phyloP scores from a whole-genome alignment of 2,797 vertebrate species.

The Tenualosa thibaudeaui region DNA sequence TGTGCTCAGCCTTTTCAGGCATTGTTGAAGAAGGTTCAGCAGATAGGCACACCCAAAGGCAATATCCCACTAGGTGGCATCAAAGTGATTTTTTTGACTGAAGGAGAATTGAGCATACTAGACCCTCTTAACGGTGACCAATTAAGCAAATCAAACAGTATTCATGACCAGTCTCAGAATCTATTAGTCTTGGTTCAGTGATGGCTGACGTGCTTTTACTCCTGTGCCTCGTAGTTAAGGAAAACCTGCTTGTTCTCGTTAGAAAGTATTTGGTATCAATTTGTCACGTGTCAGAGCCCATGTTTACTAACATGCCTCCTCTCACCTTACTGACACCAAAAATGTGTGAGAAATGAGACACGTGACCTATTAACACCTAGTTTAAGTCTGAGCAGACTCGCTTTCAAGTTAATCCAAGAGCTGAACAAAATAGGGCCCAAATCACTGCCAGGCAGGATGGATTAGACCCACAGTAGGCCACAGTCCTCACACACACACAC shows the following conservation, averaged over 20 bases:
- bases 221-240: not conserved
- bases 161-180: not conserved
- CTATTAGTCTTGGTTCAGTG: not conserved
- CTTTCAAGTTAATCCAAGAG: conserved; percentile 46
- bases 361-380: not conserved
- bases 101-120: not conserved
- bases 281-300: not conserved
- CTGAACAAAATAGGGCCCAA: conserved; percentile 55
- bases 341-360: not conserved
- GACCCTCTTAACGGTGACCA: not conserved
- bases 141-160: not conserved
- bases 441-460: conserved; percentile 48
- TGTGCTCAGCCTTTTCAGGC: too few species aligned
- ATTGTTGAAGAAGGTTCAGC: too few species aligned
- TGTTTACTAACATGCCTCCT: conserved; percentile 3
- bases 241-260: not conserved
- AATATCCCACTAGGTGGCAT: too few species aligned
- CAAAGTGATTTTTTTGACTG: too few species aligned
- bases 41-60: too few species aligned
- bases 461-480: conserved; percentile 49
- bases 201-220: not conserved
- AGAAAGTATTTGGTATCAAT: not conserved
- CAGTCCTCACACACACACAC: not conserved
- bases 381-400: not conserved
- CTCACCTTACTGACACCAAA: not conserved